phyloP scores from a whole-genome alignment of 1,140 invertebrate species.

The Brachionus rotundiformis region DNA sequence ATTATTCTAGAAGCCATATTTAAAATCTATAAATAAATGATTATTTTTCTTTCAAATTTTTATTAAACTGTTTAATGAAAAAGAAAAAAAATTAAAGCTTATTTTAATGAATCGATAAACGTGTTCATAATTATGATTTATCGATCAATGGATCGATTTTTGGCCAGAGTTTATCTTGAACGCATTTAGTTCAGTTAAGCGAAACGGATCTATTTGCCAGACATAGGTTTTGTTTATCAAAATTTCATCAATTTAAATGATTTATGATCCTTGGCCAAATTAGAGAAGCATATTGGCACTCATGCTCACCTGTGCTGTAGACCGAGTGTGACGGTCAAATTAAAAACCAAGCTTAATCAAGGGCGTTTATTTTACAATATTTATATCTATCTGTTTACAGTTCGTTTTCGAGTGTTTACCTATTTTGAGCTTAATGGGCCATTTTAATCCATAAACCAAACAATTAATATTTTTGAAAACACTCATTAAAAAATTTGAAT shows the following conservation, averaged over 20 bases:
- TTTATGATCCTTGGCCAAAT: slow-evolving; percentile 21
- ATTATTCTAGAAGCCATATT: slow-evolving; percentile 47
- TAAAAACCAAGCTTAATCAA: background rate
- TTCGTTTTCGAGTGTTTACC: background rate
- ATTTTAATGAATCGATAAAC: slow-evolving; percentile 2
- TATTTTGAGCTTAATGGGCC: background rate
- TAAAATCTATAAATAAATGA: background rate
- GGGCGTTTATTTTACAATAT: background rate
- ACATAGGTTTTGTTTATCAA: background rate
- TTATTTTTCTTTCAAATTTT: slow-evolving; percentile 9
- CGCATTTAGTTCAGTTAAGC: background rate
- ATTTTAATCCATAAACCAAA: background rate
- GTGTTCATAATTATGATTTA: slow-evolving; percentile 22
- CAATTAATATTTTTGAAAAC: background rate
- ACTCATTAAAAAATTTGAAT: background rate
- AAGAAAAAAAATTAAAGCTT: background rate
- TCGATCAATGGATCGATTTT: slow-evolving; percentile 26
- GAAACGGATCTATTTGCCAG: background rate
- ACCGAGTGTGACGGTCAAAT: background rate
- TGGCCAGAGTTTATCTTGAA: background rate
- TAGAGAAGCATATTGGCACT: background rate
- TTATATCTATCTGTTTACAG: slow-evolving; percentile 3
- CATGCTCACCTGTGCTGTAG: background rate
- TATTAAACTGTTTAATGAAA: background rate
- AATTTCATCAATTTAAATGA: background rate